Base-by-base conservation (phyloP, 30 jellyfish, hydroid and myxozoan genomes). In the Aurelia aurita complex sp. Pacific region DNA sequence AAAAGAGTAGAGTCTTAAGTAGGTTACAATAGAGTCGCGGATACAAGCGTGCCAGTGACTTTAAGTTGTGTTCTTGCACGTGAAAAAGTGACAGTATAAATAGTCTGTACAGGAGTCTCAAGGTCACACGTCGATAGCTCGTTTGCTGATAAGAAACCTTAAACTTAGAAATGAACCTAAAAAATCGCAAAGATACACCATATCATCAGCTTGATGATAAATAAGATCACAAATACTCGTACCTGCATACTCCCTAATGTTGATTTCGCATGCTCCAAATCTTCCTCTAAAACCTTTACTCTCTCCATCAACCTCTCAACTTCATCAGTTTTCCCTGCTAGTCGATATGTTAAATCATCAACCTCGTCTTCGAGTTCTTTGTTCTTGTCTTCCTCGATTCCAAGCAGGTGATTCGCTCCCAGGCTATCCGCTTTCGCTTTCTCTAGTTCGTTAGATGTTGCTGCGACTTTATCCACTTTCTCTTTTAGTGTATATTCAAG, bases 371-470 rank as follows among this genome's bases (percentile, higher is more conserved):
- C 98, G 15, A 77, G 88, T 35, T 74, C 90, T 72, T 77, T 67
- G 69, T 85, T 72, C 60, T 84, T 85, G 12, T 80, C 87, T 63
- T 92, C 96, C 79, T 92, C 98, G 54, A 74, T 82, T 14, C 91
- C 89, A 34, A 92, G 91, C 74, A 92, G 18, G 63, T 92, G 98
- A 18, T 82, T 91, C 6, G 96, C 86, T 14, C 97, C 98, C 23
- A 86, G 85, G 69, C 89, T 74, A 43, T 86, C 88, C 63, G 98
- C 89, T 59, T 78, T 75, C 10, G 95, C 79, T 68, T 85, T 81
- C 60, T 92, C 96, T 32, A 87, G 69, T 66, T 86, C 94, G 17
- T 50, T 67, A 3, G 89, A 43, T 16, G 69, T 70, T 35, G 87
- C 32, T 18, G 96, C 77, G 4, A 86, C 43, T 52, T 81, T 83